phyloP scores from a whole-genome alignment of 2,113 vertebrate species.

The Myrmophylax atrothorax region DNA sequence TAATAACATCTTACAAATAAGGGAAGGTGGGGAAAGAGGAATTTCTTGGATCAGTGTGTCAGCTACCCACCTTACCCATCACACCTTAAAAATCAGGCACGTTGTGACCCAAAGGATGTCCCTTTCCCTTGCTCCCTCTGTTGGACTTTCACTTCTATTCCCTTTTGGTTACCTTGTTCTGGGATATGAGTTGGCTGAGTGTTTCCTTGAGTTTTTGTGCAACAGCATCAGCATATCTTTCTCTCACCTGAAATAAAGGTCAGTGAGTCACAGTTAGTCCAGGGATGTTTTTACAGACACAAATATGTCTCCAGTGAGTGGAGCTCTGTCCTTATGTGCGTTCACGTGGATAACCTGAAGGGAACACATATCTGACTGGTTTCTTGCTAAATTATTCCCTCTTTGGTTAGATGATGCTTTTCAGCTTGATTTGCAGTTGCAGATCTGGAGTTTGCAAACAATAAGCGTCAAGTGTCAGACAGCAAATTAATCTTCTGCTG shows the following conservation, averaged over 20 bases:
- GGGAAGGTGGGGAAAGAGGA: not conserved
- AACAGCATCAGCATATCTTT: not conserved
- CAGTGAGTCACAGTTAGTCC: not conserved
- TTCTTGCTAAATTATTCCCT: not conserved
- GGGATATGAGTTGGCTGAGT: not conserved
- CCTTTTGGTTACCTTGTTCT: not conserved
- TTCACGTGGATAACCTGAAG: not conserved
- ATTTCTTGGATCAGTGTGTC: not conserved
- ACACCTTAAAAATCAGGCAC: not conserved
- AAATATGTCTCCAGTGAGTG: not conserved
- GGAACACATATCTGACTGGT: not conserved
- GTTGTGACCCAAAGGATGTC: not conserved
- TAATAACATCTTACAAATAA: not conserved
- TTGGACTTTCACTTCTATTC: not conserved
- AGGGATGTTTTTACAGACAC: not conserved
- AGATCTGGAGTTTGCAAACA: conserved; percentile 27
- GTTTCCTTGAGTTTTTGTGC: not conserved
- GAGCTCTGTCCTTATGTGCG: not conserved
- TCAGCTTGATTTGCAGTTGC: not conserved
- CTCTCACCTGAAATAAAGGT: not conserved
- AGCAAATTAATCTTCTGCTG: conserved; percentile 41
- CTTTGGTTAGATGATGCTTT: conserved; percentile 27
- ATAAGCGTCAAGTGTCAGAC: conserved; percentile 29
- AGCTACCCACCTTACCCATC: not conserved
- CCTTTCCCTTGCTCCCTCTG: not conserved